Conservation (phyloP, 2,888 invertebrate genomes). For the Neuroscelio doddi region DNA sequence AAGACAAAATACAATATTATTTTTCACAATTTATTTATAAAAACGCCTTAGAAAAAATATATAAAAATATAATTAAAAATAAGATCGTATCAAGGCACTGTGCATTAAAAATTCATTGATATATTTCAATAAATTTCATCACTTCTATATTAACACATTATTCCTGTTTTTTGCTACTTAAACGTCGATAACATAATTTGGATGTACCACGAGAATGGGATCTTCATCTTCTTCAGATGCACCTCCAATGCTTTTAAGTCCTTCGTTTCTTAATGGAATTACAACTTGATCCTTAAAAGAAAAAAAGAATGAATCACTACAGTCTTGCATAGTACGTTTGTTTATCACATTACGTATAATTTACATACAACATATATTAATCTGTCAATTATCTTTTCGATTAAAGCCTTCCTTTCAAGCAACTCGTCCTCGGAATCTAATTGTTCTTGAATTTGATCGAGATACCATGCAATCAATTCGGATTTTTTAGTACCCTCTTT, state of each 20-base stretch:
- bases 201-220: conserved; percentile 94
- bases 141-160: too few species aligned
- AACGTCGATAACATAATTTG: conserved; percentile 90
- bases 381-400: conserved; percentile 95
- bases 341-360: neutral
- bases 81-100: too few species aligned
- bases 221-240: conserved; percentile 81
- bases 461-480: conserved; percentile 94
- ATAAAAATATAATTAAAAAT: too few species aligned
- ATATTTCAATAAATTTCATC: too few species aligned
- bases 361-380: conserved; percentile 85
- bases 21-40: too few species aligned
- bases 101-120: conserved; percentile 11
- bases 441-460: conserved; percentile 88
- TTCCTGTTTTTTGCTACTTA: too few species aligned
- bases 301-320: neutral
- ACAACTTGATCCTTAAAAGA: conserved; percentile 84
- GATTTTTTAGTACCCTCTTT: conserved; percentile 83
- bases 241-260: conserved; percentile 73
- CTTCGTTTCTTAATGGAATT: conserved; percentile 80
- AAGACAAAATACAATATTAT: too few species aligned
- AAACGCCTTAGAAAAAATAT: conserved; percentile 15
- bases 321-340: neutral
- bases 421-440: conserved; percentile 95
- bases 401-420: conserved; percentile 87